Percentiles rank a stretch among this genome's conserved stretches.
These are phyloP conservation scores for Pristionchus fissidentatus DNA, from an alignment of 2,888 invertebrate species.

Conservation along the genomic window DNA sequence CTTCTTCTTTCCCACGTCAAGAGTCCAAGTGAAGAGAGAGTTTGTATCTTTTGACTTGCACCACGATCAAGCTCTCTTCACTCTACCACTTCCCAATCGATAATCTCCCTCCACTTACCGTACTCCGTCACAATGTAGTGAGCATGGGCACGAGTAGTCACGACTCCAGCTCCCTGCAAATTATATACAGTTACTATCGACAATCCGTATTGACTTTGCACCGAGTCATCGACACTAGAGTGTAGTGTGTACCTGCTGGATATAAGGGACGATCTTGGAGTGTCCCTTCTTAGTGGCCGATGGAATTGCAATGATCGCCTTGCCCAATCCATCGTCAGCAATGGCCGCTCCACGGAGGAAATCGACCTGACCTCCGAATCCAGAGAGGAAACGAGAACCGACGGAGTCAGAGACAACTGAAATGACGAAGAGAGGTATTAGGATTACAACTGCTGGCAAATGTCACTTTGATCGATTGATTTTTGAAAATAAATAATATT, in stretches of 20 bases:
- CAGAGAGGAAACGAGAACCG: slow-evolving; percentile 84
- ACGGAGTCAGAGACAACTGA: slow-evolving; percentile 90
- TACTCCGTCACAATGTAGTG: slow-evolving; percentile 94
- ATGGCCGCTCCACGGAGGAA: slow-evolving; percentile 92
- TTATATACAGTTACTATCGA: not conserved
- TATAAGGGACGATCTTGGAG: slow-evolving; percentile 87
- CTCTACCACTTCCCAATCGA: slow-evolving; percentile 7
- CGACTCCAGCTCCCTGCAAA: slow-evolving; percentile 89
- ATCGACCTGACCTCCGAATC: slow-evolving; percentile 94
- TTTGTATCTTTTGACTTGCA: not conserved
- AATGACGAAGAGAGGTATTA: not conserved
- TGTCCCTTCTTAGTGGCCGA: slow-evolving; percentile 86
- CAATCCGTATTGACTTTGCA: not conserved
- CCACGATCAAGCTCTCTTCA: not conserved
- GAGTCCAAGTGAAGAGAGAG: too few species aligned
- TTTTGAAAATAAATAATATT: not conserved
- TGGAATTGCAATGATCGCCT: slow-evolving; percentile 88
- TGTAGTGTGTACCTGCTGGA: slow-evolving; percentile 81
- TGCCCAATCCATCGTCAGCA: slow-evolving; percentile 87
- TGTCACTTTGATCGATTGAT: too few species aligned
- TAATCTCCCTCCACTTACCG: slow-evolving; percentile 75
- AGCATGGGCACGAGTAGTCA: slow-evolving; percentile 90
- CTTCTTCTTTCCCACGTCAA: too few species aligned
- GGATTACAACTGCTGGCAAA: not conserved
- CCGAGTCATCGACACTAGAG: not conserved